phyloP scores from a whole-genome alignment of 1,140 invertebrate species.

The Solen grandis region DNA sequence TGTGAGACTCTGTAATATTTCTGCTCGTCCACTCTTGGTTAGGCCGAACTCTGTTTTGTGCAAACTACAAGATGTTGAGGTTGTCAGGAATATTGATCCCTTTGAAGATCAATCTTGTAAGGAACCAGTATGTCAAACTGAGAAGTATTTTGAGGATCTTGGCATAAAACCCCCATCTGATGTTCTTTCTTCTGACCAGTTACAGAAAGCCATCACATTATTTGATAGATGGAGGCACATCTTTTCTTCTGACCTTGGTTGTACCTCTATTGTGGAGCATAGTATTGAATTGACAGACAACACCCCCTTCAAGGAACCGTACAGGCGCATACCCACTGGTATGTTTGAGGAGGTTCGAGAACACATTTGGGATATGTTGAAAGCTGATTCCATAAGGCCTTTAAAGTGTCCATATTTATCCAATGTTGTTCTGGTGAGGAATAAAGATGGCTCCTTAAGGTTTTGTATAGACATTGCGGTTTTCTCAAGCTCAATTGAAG shows the following conservation, averaged over 20 bases:
- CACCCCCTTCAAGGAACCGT: constrained; percentile 33
- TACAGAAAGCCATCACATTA: not conserved
- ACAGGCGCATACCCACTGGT: constrained; percentile 75
- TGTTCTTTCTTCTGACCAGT: not conserved
- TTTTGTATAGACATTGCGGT: constrained; percentile 62
- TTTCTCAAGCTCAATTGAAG: no score
- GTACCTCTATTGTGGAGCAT: constrained; percentile 39
- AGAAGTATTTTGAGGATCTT: constrained; percentile 7
- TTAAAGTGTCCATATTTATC: not conserved
- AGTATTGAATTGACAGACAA: constrained; percentile 11
- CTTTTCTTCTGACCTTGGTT: constrained; percentile 43
- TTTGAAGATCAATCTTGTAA: no score
- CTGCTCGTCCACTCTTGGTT: not conserved
- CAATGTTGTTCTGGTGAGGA: not conserved
- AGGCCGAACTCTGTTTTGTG: constrained; percentile 12
- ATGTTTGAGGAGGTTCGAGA: constrained; percentile 57
- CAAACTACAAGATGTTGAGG: constrained; percentile 9
- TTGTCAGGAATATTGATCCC: constrained; percentile 2
- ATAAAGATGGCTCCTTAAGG: not conserved
- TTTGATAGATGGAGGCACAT: constrained; percentile 9
- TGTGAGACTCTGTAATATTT: constrained; percentile 4
- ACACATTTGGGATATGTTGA: constrained; percentile 4
- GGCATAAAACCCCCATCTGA: not conserved
- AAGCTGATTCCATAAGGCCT: not conserved
- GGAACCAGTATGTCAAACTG: no score